phyloP scores from a whole-genome alignment of 2,113 vertebrate species.

The Alaudala cheleensis region DNA sequence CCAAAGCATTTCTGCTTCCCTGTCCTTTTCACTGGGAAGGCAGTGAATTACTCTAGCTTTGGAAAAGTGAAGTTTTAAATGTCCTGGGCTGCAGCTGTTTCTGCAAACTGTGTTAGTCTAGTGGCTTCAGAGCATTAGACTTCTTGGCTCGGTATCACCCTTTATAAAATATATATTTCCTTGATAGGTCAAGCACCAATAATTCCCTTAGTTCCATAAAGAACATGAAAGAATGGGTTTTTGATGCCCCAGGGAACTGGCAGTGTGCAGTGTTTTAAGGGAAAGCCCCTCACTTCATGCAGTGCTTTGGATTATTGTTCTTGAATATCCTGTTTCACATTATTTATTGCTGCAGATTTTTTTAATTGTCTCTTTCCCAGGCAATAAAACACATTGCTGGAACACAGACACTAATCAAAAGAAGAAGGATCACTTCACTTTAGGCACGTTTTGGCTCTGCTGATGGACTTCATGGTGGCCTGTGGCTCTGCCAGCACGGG shows the following conservation, averaged over 20 bases:
- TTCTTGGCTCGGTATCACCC: background rate
- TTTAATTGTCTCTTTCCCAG: slow-evolving; percentile 9
- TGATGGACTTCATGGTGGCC: background rate
- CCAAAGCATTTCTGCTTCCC: background rate
- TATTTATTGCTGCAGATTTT: background rate
- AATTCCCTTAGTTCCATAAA: background rate
- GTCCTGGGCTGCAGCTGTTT: background rate
- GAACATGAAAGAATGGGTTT: background rate
- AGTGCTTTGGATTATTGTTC: slow-evolving; percentile 5
- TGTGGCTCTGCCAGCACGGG: background rate
- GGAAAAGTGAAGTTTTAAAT: background rate
- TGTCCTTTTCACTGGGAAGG: background rate
- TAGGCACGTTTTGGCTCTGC: background rate
- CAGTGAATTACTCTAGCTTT: background rate
- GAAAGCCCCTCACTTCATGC: background rate
- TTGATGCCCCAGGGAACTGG: background rate
- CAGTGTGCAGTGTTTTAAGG: background rate
- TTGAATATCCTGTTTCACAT: slow-evolving; percentile 7
- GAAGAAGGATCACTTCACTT: background rate
- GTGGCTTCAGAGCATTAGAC: background rate
- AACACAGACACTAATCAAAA: slow-evolving; percentile 13
- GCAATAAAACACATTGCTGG: slow-evolving; percentile 25
- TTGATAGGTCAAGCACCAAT: background rate
- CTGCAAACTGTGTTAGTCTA: background rate
- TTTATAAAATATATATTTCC: background rate